Percentiles rank a stretch among this genome's conserved stretches.
phyloP scores from a whole-genome alignment of 2,888 invertebrate species.

The Cosmia trapezina region DNA sequence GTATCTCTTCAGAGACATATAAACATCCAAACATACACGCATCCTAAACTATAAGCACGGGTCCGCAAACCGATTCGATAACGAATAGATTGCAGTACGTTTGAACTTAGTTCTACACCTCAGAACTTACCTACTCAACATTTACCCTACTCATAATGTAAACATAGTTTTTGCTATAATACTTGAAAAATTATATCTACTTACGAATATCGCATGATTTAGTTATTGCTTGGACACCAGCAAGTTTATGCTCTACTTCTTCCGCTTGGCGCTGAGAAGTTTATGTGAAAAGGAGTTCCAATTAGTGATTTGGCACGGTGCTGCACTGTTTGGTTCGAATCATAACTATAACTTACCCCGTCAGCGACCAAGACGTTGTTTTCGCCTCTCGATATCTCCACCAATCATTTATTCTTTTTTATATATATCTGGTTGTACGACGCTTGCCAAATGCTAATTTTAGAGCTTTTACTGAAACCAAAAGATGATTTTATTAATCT shows the following conservation, averaged over 20 bases:
- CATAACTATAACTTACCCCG: constrained; percentile 57
- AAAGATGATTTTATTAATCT: neutral
- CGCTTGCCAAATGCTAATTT: constrained; percentile 48
- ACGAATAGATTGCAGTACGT: constrained; percentile 4
- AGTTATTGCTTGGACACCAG: constrained; percentile 40
- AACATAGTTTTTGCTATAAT: neutral
- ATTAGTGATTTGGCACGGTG: constrained; percentile 57
- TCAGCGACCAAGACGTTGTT: constrained; percentile 48
- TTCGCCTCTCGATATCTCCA: constrained; percentile 43
- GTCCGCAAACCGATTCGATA: constrained; percentile 5
- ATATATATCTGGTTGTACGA: neutral
- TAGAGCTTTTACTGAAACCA: constrained; percentile 15
- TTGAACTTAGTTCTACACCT: neutral
- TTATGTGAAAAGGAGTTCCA: constrained; percentile 58
- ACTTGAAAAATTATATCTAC: constrained; percentile 2
- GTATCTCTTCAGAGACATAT: neutral
- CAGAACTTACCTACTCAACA: neutral
- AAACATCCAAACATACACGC: too few species aligned
- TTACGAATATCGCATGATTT: constrained; percentile 31
- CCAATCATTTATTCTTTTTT: constrained; percentile 11
- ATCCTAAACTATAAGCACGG: neutral
- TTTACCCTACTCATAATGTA: neutral
- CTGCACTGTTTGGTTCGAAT: constrained; percentile 52
- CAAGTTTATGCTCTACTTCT: constrained; percentile 52
- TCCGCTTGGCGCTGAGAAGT: constrained; percentile 53